Conservation (phyloP, 2,797 vertebrate genomes). For the Notolepis coatsorum region DNA sequence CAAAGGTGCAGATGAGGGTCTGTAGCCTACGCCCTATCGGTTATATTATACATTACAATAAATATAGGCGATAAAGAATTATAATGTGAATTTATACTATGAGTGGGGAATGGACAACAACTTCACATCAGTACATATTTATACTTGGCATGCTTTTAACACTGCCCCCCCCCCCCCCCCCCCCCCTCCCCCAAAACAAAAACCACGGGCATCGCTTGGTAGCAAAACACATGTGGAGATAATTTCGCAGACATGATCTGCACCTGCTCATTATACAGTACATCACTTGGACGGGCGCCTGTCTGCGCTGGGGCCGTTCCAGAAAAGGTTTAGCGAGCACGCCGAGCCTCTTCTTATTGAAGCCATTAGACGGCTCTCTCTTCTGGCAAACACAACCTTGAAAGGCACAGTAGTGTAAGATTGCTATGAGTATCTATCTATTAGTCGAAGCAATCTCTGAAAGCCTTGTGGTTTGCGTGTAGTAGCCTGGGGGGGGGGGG, state of each 20-base stretch:
- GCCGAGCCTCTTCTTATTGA: conserved; percentile 52
- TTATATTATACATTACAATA: too few species aligned
- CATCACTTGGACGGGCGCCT: conserved; percentile 61
- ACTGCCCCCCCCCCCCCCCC: background rate
- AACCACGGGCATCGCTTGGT: conserved; percentile 11
- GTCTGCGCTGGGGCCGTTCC: conserved; percentile 52
- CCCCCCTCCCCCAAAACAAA: conserved; percentile 1
- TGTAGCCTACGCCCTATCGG: too few species aligned
- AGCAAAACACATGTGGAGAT: conserved; percentile 51
- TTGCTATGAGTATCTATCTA: conserved; percentile 44
- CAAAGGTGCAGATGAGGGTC: too few species aligned
- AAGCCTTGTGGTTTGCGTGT: conserved; percentile 45
- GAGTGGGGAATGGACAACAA: too few species aligned
- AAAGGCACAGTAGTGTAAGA: conserved; percentile 35
- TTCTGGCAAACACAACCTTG: conserved; percentile 50
- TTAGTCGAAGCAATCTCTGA: conserved; percentile 39
- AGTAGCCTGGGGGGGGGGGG: conserved; percentile 25
- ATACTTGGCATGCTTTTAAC: conserved; percentile 23
- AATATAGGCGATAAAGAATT: too few species aligned
- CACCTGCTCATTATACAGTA: conserved; percentile 68
- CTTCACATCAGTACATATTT: background rate
- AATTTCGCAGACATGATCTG: conserved; percentile 39
- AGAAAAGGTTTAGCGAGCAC: conserved; percentile 32
- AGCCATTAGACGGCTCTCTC: conserved; percentile 59
- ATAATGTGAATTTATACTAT: too few species aligned